Evolutionary conservation across 2,113 vertebrate species (phyloP), one percentile per base, ranked within the genome.

Genomic region (Rhizomys pruinosus): DNA sequence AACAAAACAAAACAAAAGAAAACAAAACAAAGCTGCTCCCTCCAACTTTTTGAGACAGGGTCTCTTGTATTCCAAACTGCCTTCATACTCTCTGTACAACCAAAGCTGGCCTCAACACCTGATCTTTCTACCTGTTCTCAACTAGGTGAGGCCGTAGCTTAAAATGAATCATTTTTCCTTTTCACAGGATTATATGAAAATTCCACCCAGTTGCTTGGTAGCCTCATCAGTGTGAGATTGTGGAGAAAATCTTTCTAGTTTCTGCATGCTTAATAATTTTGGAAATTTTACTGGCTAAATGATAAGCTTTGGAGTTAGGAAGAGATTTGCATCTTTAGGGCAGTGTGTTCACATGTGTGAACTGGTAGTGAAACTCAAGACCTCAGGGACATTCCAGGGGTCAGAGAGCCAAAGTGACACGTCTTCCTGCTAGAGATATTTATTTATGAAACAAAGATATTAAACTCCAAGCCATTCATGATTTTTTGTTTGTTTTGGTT

Each of bases 181-280:
- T 15, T 69, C 5, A 52, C 23, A 87, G 34, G 17, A 39, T 25
- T 10, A 0, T 29, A 4, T 32, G 20, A 71, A 78, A n/a, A 2
- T 61, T 72, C 34, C 19, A 13, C 4, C 52, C 17, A 76, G 32
- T 57, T 89, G 74, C 55, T 81, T 69, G 22, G 17, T 6, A 27
- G 80, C 47, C 39, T 92, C 27, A 34, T 16, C 29, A 22, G 23
- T 68, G 9, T 63, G 37, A 63, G 74, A 77, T 27, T 37, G 4
- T 25, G 81, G 47, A 84, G 55, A 92, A 94, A 74, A 59, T 57
- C 44, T n/a, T 92, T 87, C 90, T 80, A 37, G 27, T 3, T 95
- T 92, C 25, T 80, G 12, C 27, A 44, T 68, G 20, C 8, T 68
- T 84, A 55, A 47, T 71, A 23, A 20, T 89, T 92, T 94, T 37